Evolutionary conservation across 2,113 vertebrate species (phyloP).

Genomic region (Phocoena sinus): DNA sequence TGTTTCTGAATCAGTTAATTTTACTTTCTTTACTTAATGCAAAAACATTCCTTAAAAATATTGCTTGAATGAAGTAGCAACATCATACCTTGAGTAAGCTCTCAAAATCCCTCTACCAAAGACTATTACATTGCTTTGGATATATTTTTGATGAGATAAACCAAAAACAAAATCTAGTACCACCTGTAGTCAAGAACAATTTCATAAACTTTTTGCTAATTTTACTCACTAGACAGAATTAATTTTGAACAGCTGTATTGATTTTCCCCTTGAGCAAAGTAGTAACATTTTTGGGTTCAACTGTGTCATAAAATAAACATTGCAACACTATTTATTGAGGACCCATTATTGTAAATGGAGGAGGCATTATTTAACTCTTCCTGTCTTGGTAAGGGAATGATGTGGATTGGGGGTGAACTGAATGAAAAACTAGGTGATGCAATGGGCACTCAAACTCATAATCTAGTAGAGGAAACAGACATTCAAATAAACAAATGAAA

Average conservation of each 20-base stretch:
- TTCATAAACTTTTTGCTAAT: background rate
- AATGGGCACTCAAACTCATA: background rate
- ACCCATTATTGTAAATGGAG: background rate
- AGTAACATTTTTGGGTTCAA: background rate
- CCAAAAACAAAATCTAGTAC: background rate
- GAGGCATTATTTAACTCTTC: background rate
- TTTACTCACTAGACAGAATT: slow-evolving; percentile 7
- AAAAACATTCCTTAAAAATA: background rate
- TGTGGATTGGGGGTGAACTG: background rate
- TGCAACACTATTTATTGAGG: background rate
- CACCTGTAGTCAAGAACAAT: background rate
- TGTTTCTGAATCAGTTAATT: slow-evolving; percentile 16
- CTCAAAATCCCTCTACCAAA: background rate
- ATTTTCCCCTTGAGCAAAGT: background rate
- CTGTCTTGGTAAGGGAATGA: background rate
- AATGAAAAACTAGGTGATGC: background rate
- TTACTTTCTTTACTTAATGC: background rate
- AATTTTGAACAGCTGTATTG: background rate
- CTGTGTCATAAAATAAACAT: background rate
- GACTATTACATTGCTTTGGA: background rate
- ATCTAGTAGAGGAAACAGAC: background rate
- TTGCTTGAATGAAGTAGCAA: background rate
- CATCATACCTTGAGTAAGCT: background rate
- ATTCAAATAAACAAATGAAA: background rate
- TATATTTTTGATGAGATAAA: background rate